Base-by-base conservation (phyloP, 2,888 invertebrate genomes). In the Sinopyrophorus schimmeli region DNA sequence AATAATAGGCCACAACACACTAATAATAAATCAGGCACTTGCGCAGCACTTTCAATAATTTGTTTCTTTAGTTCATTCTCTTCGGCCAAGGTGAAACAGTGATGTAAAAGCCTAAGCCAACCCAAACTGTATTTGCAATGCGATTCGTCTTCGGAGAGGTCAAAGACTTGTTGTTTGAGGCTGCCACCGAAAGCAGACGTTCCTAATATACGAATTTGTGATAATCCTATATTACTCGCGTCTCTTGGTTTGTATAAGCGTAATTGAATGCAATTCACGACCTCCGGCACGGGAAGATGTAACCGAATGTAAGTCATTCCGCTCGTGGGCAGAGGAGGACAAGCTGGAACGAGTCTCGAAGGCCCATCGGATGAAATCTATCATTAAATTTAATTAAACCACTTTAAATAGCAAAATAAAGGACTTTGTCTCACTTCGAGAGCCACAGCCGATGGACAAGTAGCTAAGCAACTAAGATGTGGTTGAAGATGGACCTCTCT, bases 401-500 rank as follows among this genome's bases (percentile, higher is more conserved):
- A 31, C 6, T 4, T 16, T 31, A 3, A 1, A n/a, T 20, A 18
- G 9, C 1, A 39, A 34, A 18, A 9, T 7, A n/a, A n/a, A n/a
- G n/a, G n/a, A n/a, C n/a, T n/a, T n/a, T n/a, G 31, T 12, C 39
- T 55, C 46, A 87, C 85, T 72, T 95, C 94, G 48, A 94, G 76
- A 6, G 89, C 89, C 12, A 94, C 91, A 2, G 89, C 91, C 32
- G 90, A 89, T 0, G 94, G 94, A 62, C 92, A 92, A 1, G 93
- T 87, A 23, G 89, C 87, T 27, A 92, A 76, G 16, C 89, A 86
- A n/a, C 87, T 85, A 34, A 87, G 79, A 70, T 92, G 92, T 2
- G 92, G 92, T 68, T 90, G 87, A 52, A 93, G 74, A 63, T 91
- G 92, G 27, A 95, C 87, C 75, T 94, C 93, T 62, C 89, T 86